Conservation (phyloP, 2,888 invertebrate species). For the Idaea biselata region DNA sequence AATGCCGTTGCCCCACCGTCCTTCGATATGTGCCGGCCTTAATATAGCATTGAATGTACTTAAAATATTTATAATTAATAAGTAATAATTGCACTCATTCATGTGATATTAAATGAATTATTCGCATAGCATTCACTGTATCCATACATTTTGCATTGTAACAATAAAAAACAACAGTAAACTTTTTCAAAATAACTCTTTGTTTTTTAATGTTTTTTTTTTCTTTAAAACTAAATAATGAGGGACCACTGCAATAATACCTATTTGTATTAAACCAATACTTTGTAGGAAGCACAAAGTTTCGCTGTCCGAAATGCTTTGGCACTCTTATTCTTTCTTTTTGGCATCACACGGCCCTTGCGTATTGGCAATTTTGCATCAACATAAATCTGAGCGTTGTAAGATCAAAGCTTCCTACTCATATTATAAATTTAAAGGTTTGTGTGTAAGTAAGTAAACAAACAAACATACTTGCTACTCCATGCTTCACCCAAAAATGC, state of each 20-base stretch:
- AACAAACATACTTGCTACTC: too few species aligned
- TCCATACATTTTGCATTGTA: constrained; percentile 39
- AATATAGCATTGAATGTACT: not conserved
- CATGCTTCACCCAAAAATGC: too few species aligned
- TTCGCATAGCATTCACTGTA: constrained; percentile 48
- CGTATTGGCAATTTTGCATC: not conserved
- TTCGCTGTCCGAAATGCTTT: not conserved
- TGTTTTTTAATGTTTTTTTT: not conserved
- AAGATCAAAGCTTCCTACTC: too few species aligned
- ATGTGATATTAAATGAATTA: constrained; percentile 65
- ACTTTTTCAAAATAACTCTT: not conserved
- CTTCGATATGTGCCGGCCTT: too few species aligned
- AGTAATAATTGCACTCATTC: constrained; percentile 67
- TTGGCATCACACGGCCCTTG: not conserved
- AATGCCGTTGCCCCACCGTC: not conserved
- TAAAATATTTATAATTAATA: constrained; percentile 45
- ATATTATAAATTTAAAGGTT: too few species aligned
- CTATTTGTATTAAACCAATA: not conserved
- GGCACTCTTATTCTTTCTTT: too few species aligned
- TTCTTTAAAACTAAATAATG: not conserved
- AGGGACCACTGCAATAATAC: not conserved
- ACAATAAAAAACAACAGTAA: constrained; percentile 15
- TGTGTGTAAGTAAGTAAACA: too few species aligned
- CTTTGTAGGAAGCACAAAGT: not conserved
- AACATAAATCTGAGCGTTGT: too few species aligned